A percentile compares a stretch with the other conserved stretches of the same genome.
phyloP scores from a whole-genome alignment of 2,113 vertebrate species.

The Aptenodytes forsteri region DNA sequence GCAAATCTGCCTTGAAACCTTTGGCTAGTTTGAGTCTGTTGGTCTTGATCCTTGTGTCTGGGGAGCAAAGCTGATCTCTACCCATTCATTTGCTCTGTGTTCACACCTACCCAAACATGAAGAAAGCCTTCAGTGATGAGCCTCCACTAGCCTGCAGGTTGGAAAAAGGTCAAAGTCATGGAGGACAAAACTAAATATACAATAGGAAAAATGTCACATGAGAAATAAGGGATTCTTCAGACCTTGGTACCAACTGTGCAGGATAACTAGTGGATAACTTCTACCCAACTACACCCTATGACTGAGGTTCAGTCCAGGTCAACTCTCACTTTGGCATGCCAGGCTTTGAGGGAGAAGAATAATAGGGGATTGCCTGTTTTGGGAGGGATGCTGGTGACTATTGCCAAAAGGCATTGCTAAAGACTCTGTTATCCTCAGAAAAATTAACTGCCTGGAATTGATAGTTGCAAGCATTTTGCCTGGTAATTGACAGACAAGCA shows the following conservation, averaged over 20 bases:
- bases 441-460: neutral
- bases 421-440: neutral
- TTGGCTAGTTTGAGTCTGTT: neutral
- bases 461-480: neutral
- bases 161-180: neutral
- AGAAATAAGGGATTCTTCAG: neutral
- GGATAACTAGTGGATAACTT: neutral
- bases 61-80: neutral
- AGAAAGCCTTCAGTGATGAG: neutral
- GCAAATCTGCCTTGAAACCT: neutral
- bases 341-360: neutral
- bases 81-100: neutral
- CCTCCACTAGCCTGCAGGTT: neutral
- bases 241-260: neutral
- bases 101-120: neutral
- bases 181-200: neutral
- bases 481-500: neutral
- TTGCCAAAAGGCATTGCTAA: neutral
- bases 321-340: neutral
- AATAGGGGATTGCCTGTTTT: neutral
- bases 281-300: neutral
- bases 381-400: neutral
- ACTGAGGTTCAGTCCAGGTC: neutral
- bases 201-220: neutral
- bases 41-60: neutral